Evolutionary conservation across 2,113 vertebrate genomes (phyloP), one percentile per base, ranked within the genome.

Genomic region (Desmodus rotundus): DNA sequence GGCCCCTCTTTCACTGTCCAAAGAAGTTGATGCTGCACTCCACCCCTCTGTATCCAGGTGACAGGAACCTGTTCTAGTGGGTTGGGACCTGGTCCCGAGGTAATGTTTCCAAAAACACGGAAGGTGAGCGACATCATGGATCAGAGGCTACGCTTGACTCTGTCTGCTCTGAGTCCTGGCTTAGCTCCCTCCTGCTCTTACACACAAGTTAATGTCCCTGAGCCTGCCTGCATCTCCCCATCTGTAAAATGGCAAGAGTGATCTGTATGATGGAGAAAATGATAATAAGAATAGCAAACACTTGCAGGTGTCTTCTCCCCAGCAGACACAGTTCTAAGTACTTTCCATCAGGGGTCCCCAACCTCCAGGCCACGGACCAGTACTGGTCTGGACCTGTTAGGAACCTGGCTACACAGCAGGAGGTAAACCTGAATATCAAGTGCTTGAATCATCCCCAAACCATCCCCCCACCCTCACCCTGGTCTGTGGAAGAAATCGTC

Each of bases 171-270:
- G 70, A 56, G 47, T 56, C 65, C n/a, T 19, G 24, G 8, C 43
- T 85, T 52, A 68, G 61, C 31, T 19, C 61, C 61, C 22, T 36
- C 28, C 45, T 6, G 3, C 33, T 54, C 36, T 72, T 26, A 86
- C 24, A 31, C 0, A 0, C 17, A 67, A 61, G 2, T 68, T 58
- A 13, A 9, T 1, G 7, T 38, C 33, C 14, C 43, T 74, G 1
- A 0, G 7, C 28, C 45, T 56, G 70, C 31, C 56, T 84, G 33
- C 43, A 6, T 20, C n/a, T 41, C 41, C 33, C 41, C 78, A 67
- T 28, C 67, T 65, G 9, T 63, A 56, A 54, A 76, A 86, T 3
- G 20, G 47, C 80, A 13, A 77, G 38, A 43, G 54, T 8, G 58
- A 31, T 28, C 56, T 43, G 36, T 61, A 81, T 43, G 38, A 61